phyloP scores from a whole-genome alignment of 1,140 invertebrate species.

The Drosophila pachea region DNA sequence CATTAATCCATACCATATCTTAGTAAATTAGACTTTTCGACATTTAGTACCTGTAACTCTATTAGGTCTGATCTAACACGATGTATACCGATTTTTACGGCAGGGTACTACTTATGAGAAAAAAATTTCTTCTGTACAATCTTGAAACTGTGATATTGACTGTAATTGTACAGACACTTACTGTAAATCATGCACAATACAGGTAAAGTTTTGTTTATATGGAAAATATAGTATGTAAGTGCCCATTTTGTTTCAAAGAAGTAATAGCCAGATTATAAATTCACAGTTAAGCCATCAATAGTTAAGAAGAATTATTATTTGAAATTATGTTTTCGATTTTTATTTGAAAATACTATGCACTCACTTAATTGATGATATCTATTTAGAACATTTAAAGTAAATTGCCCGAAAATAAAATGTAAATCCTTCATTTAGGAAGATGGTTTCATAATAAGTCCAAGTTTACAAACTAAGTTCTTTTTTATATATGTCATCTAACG shows the following conservation, averaged over 20 bases:
- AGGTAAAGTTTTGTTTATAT: constrained; percentile 38
- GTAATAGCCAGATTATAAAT: constrained; percentile 19
- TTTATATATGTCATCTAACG: too few species aligned
- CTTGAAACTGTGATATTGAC: constrained; percentile 43
- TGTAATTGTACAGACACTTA: constrained; percentile 30
- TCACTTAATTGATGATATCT: constrained; percentile 23
- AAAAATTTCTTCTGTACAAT: constrained; percentile 33
- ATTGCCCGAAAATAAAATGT: constrained; percentile 25
- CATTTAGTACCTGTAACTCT: constrained; percentile 37
- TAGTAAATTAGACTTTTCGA: constrained; percentile 27
- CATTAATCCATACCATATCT: constrained; percentile 38
- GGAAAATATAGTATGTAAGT: constrained; percentile 29
- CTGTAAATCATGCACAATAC: constrained; percentile 39
- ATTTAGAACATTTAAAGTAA: constrained; percentile 11
- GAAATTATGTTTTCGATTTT: constrained; percentile 39
- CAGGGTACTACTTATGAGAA: constrained; percentile 25
- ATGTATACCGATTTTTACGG: constrained; percentile 29
- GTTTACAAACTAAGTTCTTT: neutral
- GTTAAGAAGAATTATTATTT: constrained; percentile 34
- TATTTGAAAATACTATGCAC: constrained; percentile 36
- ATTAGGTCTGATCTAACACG: constrained; percentile 36
- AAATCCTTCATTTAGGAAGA: constrained; percentile 13
- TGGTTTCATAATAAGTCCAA: constrained; percentile 20
- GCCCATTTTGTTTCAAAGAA: constrained; percentile 15
- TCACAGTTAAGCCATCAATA: constrained; percentile 29